phyloP scores from a whole-genome alignment of 2,888 invertebrate species.

The Mesochorus sp. region DNA sequence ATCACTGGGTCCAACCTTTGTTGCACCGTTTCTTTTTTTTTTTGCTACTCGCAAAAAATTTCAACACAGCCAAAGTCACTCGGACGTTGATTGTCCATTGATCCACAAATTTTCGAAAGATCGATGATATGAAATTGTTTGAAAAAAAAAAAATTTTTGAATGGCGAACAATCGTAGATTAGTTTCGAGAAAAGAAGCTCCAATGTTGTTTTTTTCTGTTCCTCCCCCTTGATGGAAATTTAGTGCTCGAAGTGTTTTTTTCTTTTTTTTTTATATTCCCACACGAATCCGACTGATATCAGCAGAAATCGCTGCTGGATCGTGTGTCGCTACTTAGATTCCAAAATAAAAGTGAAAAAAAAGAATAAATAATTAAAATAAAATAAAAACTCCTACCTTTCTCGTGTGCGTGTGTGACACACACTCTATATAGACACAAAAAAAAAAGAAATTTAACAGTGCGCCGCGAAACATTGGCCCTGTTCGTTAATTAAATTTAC shows the following conservation, averaged over 20 bases:
- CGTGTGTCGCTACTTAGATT: too few species aligned
- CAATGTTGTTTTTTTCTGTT: conserved; percentile 6
- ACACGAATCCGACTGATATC: too few species aligned
- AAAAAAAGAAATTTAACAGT: too few species aligned
- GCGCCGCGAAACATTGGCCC: conserved; percentile 63
- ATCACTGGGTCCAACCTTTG: conserved; percentile 23
- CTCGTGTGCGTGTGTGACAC: conserved; percentile 74
- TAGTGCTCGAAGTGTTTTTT: not conserved
- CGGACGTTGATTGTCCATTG: conserved; percentile 43
- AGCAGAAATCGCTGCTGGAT: too few species aligned
- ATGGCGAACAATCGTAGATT: conserved; percentile 57
- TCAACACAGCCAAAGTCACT: conserved; percentile 45
- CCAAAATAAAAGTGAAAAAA: too few species aligned
- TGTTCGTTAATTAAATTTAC: conserved; percentile 42
- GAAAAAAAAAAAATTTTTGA: conserved; percentile 14
- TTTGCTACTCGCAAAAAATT: conserved; percentile 20
- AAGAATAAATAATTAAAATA: too few species aligned
- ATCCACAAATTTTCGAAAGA: conserved; percentile 39
- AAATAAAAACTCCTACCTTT: conserved; percentile 74
- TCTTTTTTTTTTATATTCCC: conserved; percentile 23
- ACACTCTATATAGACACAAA: conserved; percentile 68
- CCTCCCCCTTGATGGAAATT: not conserved
- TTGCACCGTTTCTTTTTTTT: conserved; percentile 34
- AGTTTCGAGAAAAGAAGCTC: conserved; percentile 27
- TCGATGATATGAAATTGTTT: not conserved